phyloP scores from a whole-genome alignment of 2,797 vertebrate genomes.

The Heliangelus exortis region DNA sequence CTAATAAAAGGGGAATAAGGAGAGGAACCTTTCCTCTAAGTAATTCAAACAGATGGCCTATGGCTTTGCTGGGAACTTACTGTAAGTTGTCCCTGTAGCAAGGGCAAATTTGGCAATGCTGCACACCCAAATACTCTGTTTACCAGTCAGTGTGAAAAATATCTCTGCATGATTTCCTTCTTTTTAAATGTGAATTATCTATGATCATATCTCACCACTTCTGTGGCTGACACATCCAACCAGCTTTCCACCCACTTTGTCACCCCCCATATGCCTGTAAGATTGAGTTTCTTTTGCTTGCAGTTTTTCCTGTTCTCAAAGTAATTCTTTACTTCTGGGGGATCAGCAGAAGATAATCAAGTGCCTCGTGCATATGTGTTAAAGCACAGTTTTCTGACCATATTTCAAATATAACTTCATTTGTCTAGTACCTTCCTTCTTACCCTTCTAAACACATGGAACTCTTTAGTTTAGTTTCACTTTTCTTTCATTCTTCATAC shows the following conservation, averaged over 20 bases:
- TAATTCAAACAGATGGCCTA: not conserved
- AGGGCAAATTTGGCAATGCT: conserved; percentile 1
- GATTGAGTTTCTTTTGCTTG: not conserved
- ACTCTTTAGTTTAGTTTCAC: conserved; percentile 26
- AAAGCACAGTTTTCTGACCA: not conserved
- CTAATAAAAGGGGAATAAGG: conserved; percentile 36
- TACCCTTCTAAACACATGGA: not conserved
- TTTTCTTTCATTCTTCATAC: not conserved
- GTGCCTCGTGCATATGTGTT: not conserved
- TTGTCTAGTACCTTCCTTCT: not conserved
- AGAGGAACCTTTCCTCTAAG: not conserved
- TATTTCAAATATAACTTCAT: not conserved
- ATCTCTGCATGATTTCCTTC: conserved; percentile 19
- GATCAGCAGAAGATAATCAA: not conserved
- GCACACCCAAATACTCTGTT: not conserved
- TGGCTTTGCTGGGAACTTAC: conserved; percentile 3
- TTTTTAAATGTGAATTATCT: conserved; percentile 7
- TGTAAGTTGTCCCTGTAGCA: not conserved
- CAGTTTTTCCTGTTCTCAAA: not conserved
- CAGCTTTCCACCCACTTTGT: conserved; percentile 41
- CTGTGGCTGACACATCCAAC: conserved; percentile 44
- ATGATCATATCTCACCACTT: not conserved
- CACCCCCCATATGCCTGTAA: not conserved
- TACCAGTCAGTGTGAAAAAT: not conserved
- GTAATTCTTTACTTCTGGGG: not conserved